A percentile compares a stretch with the other conserved stretches of the same genome.
These are phyloP conservation scores for Sinella curviseta DNA, from an alignment of 1,140 invertebrate species.

Conservation along the genomic window DNA sequence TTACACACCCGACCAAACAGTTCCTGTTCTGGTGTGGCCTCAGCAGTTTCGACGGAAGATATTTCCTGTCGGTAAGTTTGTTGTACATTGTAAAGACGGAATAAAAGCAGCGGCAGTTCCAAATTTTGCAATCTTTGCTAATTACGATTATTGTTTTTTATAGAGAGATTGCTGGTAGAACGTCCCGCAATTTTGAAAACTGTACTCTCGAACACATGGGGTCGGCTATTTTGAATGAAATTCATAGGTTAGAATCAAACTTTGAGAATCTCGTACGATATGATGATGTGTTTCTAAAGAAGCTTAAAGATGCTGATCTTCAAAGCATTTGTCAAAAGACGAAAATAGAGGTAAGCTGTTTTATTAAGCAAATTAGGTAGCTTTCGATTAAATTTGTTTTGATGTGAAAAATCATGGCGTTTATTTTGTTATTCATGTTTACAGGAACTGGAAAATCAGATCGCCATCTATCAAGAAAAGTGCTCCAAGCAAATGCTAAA, in stretches of 20 bases:
- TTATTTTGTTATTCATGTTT: slow-evolving; percentile 9
- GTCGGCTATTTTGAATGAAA: slow-evolving; percentile 27
- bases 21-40: slow-evolving; percentile 40
- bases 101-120: too few relatives aligned
- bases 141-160: not conserved
- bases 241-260: slow-evolving; percentile 34
- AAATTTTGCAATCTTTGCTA: too few relatives aligned
- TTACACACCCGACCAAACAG: slow-evolving; percentile 40
- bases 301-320: slow-evolving; percentile 39
- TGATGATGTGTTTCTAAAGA: slow-evolving; percentile 45
- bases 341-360: slow-evolving; percentile 32
- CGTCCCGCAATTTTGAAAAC: not conserved
- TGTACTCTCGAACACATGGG: not conserved
- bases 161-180: not conserved
- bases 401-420: not conserved
- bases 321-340: slow-evolving; percentile 6
- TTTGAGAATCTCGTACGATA: slow-evolving; percentile 43
- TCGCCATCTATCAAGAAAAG: slow-evolving; percentile 32
- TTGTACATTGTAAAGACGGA: too few relatives aligned
- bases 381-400: not conserved
- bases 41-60: slow-evolving; percentile 45
- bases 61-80: slow-evolving; percentile 39
- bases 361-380: not conserved
- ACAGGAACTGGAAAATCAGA: slow-evolving; percentile 40
- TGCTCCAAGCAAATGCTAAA: slow-evolving; percentile 26